Evolutionary conservation across 2,113 vertebrate species (phyloP), one percentile per base, ranked within the genome.

Genomic region (Centropus unirufus): DNA sequence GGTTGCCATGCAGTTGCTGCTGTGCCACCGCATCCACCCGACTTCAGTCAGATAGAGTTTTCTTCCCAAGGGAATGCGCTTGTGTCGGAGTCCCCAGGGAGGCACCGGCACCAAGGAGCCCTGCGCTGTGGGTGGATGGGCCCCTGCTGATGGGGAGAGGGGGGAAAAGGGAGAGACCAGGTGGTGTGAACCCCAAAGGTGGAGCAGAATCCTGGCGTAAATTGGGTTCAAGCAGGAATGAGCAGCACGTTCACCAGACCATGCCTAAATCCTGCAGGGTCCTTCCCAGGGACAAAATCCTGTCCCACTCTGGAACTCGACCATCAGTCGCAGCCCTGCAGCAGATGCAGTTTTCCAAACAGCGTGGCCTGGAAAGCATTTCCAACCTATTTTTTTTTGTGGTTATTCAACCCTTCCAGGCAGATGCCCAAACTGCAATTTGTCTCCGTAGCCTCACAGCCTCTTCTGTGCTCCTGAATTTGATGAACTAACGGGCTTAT

Each of bases 241-340:
- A 62, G 13, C 10, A 8, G 27, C 12, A 0, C 0, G 6, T 8
- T 54, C 44, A 29, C 39, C 44, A 26, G 11, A 30, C 10, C 1
- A 1, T 16, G 44, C 40, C 47, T 1, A 0, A 3, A 7, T 18
- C 64, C 70, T 72, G 57, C 40, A 17, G 34, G 26, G 12, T 11
- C 58, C 42, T 87, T 23, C 51, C 36, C 47, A 3, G 39, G n/a
- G 5, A 4, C 19, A 3, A 13, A 44, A 12, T 5, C 59, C 51
- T 2, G 0, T 8, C 80, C 51, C 1, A 0, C 27, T 0, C 1
- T 19, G 62, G 68, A 26, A 10, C 24, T 3, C 0, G 0, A 3
- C 3, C 32, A 6, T 9, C 67, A 17, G 49, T 14, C 22, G 8
- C 39, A 79, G 52, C 29, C 39, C 62, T 22, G 47, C 57, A 34